phyloP scores from a whole-genome alignment of 2,888 invertebrate species.

The Drosophila mulleri region DNA sequence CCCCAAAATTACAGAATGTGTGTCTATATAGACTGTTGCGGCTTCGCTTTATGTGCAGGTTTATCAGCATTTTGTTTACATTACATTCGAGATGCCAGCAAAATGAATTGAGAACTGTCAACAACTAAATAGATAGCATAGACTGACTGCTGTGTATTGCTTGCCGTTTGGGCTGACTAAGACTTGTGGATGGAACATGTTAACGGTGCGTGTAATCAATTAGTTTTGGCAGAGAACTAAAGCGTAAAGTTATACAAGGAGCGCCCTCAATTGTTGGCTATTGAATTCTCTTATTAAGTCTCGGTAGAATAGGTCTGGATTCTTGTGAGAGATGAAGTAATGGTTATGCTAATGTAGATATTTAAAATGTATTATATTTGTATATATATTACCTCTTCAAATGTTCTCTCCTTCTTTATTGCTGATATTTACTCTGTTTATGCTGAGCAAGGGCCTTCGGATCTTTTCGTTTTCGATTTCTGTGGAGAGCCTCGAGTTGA shows the following conservation, averaged over 20 bases:
- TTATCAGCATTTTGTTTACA: constrained; percentile 58
- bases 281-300: neutral
- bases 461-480: no score
- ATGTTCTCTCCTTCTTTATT: no score
- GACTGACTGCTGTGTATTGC: neutral
- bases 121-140: constrained; percentile 14
- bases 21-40: constrained; percentile 38
- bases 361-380: no score
- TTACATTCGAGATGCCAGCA: constrained; percentile 44
- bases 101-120: constrained; percentile 55
- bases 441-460: no score
- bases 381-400: no score
- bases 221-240: constrained; percentile 4
- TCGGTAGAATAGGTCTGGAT: no score
- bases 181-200: constrained; percentile 16
- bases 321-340: neutral
- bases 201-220: constrained; percentile 20
- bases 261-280: neutral
- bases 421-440: no score
- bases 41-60: constrained; percentile 59
- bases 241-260: neutral
- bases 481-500: no score
- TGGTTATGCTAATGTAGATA: no score
- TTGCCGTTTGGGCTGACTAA: neutral
- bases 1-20: constrained; percentile 13